These are phyloP conservation scores for Dione vanillae DNA, from an alignment of 2,888 invertebrate genomes.

Conservation along the genomic window DNA sequence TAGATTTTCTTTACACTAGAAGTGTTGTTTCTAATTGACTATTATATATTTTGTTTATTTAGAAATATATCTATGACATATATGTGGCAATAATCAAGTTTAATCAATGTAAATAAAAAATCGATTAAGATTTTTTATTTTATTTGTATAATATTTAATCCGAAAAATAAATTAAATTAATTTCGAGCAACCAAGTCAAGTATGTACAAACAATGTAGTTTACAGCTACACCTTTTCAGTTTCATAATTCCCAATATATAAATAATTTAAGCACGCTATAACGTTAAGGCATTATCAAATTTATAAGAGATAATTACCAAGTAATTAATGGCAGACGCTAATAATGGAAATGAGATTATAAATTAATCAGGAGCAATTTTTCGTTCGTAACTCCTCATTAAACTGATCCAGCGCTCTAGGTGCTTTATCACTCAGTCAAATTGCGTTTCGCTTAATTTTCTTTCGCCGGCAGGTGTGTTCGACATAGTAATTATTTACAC, in stretches of 20 bases:
- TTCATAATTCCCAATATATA: slow-evolving; percentile 24
- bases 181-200: neutral
- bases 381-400: slow-evolving; percentile 80
- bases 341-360: slow-evolving; percentile 68
- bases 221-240: neutral
- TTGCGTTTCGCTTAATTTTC: slow-evolving; percentile 84
- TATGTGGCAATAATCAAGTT: no score
- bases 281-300: slow-evolving; percentile 52
- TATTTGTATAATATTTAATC: no score
- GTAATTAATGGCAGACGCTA: slow-evolving; percentile 61
- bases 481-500: slow-evolving; percentile 84
- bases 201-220: neutral
- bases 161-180: neutral
- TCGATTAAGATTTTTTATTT: no score
- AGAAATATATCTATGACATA: neutral
- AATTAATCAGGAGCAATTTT: slow-evolving; percentile 76
- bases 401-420: slow-evolving; percentile 77
- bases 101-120: no score
- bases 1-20: slow-evolving; percentile 55
- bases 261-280: slow-evolving; percentile 45
- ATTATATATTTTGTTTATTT: neutral
- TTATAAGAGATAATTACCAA: slow-evolving; percentile 59
- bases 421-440: slow-evolving; percentile 84
- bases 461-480: slow-evolving; percentile 83
- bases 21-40: slow-evolving; percentile 59